phyloP scores from a whole-genome alignment of 2,888 invertebrate species.

The Drosophila austrosaltans region DNA sequence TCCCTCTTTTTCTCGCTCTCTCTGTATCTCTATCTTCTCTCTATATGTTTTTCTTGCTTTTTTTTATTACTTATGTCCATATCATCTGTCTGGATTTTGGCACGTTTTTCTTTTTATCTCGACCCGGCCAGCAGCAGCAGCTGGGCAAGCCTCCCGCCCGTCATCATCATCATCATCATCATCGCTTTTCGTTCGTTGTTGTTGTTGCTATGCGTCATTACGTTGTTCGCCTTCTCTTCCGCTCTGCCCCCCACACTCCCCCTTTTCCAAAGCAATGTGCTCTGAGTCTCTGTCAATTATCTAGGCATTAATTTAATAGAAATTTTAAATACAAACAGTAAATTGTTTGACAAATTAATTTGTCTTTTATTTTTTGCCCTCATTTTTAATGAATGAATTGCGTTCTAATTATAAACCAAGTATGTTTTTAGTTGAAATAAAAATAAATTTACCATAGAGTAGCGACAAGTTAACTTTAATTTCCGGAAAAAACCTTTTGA shows the following conservation, averaged over 20 bases:
- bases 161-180: slow-evolving; percentile 6
- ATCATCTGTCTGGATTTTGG: slow-evolving; percentile 36
- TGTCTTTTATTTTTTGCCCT: slow-evolving; percentile 47
- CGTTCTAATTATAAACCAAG: slow-evolving; percentile 8
- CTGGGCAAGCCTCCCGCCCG: slow-evolving; percentile 6
- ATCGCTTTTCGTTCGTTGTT: slow-evolving; percentile 14
- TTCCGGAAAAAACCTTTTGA: too few relatives aligned
- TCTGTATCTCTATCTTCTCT: background rate
- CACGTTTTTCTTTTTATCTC: slow-evolving; percentile 47
- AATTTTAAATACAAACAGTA: slow-evolving; percentile 62
- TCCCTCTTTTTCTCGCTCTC: slow-evolving; percentile 24
- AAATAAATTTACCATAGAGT: background rate
- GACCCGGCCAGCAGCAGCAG: slow-evolving; percentile 42
- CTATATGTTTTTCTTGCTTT: slow-evolving; percentile 18
- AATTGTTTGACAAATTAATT: slow-evolving; percentile 73
- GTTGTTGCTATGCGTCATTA: slow-evolving; percentile 42
- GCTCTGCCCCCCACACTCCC: background rate
- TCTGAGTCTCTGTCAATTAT: slow-evolving; percentile 49
- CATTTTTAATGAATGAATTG: slow-evolving; percentile 61
- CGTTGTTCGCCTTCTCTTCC: slow-evolving; percentile 1
- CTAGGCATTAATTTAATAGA: slow-evolving; percentile 69
- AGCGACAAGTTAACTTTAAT: too few relatives aligned
- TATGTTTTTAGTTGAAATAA: background rate
- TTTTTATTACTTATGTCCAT: slow-evolving; percentile 24
- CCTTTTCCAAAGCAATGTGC: slow-evolving; percentile 18